These are phyloP conservation scores for Vombatus ursinus DNA, from an alignment of 2,113 vertebrate genomes.

Conservation along the genomic window DNA sequence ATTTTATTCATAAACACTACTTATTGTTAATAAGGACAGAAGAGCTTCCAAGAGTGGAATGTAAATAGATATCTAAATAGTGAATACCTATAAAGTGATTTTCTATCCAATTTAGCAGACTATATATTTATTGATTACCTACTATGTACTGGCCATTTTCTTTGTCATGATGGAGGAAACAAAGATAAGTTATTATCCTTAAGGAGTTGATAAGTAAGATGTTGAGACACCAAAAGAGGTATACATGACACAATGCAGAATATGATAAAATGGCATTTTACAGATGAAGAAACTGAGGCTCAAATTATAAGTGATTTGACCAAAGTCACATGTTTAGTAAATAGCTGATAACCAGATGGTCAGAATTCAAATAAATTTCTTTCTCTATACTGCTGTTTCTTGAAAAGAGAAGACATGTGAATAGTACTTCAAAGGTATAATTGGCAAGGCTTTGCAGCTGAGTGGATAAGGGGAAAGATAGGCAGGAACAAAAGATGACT, in stretches of 20 bases:
- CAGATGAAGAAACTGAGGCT: not conserved
- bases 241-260: not conserved
- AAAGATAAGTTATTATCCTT: not conserved
- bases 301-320: not conserved
- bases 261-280: not conserved
- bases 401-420: not conserved
- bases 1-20: slow-evolving; percentile 74
- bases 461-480: not conserved
- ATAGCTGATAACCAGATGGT: not conserved
- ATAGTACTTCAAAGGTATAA: not conserved
- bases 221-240: not conserved
- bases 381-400: not conserved
- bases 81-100: not conserved
- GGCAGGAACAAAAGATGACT: not conserved
- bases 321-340: not conserved
- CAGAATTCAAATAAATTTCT: not conserved
- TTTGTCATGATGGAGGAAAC: not conserved
- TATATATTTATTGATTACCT: not conserved
- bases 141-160: not conserved
- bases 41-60: slow-evolving; percentile 32
- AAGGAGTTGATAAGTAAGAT: not conserved
- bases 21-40: slow-evolving; percentile 71
- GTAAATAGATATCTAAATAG: slow-evolving; percentile 22
- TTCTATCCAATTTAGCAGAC: not conserved
- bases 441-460: not conserved